Base-by-base conservation (phyloP, 2,113 vertebrate species). In the Onychorhynchus coronatus region DNA sequence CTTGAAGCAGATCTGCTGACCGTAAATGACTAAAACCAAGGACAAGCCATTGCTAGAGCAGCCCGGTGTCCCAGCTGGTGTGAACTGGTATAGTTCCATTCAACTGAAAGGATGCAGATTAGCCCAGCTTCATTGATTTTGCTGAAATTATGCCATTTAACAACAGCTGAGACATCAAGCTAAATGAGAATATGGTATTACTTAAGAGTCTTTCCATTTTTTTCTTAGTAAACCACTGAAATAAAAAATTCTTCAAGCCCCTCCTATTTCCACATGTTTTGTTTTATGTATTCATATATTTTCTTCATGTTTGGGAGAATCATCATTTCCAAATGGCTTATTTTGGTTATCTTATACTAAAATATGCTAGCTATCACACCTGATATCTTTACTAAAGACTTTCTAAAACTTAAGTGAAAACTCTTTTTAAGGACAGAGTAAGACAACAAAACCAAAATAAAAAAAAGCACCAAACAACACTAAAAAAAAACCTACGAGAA, bases 81-180 rank as follows among this genome's bases (percentile, higher is more conserved):
- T 90, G 24, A 91, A 67, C 42, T 80, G 67, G 35, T 77, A 31
- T 30, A 56, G 63, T 77, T 93, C 61, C 39, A 74, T 30, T 85
- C 50, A 66, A 31, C 67, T 85, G 85, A 83, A 88, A 93, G 58
- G 42, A 77, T 52, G 37, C 10, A 91, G 42, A 90, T 94, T 88
- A 95, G 35, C 23, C 13, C 67, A 86, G 85, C 55, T 93, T 94
- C 78, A 67, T 41, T 83, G 59, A 95, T 80, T 93, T 90, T 91
- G 14, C n/a, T 85, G 75, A 90, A 93, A 86, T 49, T 41, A 44
- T 81, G 76, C 39, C 76, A 77, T 84, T 63, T 80, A 92, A 63
- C 37, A 80, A 77, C 59, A 96, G 30, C 50, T 90, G 67, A 94
- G 30, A 83, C 35, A 55, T 41, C 17, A 78, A 65, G 18, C 14